Evolutionary conservation across 2,888 invertebrate genomes (phyloP).

Genomic region (Coleophora flavipennella): DNA sequence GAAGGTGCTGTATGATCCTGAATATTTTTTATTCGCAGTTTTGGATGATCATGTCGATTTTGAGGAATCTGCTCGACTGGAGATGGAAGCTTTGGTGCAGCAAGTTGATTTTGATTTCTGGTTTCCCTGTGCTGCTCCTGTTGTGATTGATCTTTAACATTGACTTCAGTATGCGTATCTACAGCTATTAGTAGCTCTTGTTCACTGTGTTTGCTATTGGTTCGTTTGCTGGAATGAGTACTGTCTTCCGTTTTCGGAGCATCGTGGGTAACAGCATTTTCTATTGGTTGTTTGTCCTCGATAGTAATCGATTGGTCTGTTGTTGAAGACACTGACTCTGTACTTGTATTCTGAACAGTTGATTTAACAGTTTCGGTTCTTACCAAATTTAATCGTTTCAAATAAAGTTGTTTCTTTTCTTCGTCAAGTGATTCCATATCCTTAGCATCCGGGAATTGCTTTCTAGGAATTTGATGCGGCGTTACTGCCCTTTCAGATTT

Average conservation of each 20-base stretch:
- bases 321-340: not conserved
- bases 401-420: not conserved
- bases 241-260: not conserved
- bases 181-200: not conserved
- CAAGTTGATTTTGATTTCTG: constrained; percentile 1
- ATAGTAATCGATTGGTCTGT: not conserved
- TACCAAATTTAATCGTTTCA: not conserved
- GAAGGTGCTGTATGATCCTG: not conserved
- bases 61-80: constrained; percentile 1
- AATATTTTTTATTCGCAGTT: not conserved
- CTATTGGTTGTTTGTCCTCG: not conserved
- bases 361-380: not conserved
- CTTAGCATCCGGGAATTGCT: not conserved
- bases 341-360: not conserved
- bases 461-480: not conserved
- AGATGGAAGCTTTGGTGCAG: constrained; percentile 1
- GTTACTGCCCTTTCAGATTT: not conserved
- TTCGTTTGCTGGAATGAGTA: not conserved
- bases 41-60: not conserved
- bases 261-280: not conserved
- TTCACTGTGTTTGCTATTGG: not conserved
- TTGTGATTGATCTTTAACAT: constrained; percentile 1
- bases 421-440: not conserved
- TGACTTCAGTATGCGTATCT: not conserved
- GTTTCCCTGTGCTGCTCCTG: constrained; percentile 1